Evolutionary conservation across 2,113 vertebrate genomes (phyloP), one percentile per base, ranked within the genome.

Genomic region (Melanocharis versteri): DNA sequence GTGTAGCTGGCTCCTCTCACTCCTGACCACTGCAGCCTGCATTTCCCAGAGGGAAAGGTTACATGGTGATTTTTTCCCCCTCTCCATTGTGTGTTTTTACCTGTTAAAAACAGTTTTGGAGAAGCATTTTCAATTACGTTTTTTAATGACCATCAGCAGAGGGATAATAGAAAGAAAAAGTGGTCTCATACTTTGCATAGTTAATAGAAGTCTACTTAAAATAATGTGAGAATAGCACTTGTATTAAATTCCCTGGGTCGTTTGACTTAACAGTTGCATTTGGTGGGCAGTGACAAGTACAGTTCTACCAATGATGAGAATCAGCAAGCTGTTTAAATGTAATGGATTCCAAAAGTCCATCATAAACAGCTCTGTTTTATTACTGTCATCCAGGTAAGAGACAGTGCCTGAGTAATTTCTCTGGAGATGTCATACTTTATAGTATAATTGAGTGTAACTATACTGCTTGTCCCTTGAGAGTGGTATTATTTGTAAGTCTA

Each of bases 361-460:
- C 93, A 93, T 96, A 96, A 96, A 95, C 93, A 92, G 92, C 96
- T 97, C 96, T 96, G 92, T 94, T 97, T 95, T 94, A 96, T 97
- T 94, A 92, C 90, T 96, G 96, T 95, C 96, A 93, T 90, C 79
- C 92, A 97, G 96, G 94, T 97, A 96, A 87, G 94, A 95, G 94
- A 96, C 73, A 95, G 72, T 65, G 92, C 83, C 31, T 4, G 83
- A 64, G 90, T 96, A 93, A 96, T 97, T 96, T 94, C 94, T 96
- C 94, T 90, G 83, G 90, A 96, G 96, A 96, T 96, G 96, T 92
- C 94, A 94, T 97, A 90, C 90, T 96, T 97, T 94, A 96, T 86
- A 69, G 94, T 93, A 96, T 96, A 97, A 96, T 96, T 94, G 92
- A 97, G 93, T 97, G 92, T 96, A 96, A 96, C 96, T 96, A 39